These are phyloP conservation scores for Drosophila azteca DNA, from an alignment of 1,140 invertebrate genomes.

Conservation along the genomic window DNA sequence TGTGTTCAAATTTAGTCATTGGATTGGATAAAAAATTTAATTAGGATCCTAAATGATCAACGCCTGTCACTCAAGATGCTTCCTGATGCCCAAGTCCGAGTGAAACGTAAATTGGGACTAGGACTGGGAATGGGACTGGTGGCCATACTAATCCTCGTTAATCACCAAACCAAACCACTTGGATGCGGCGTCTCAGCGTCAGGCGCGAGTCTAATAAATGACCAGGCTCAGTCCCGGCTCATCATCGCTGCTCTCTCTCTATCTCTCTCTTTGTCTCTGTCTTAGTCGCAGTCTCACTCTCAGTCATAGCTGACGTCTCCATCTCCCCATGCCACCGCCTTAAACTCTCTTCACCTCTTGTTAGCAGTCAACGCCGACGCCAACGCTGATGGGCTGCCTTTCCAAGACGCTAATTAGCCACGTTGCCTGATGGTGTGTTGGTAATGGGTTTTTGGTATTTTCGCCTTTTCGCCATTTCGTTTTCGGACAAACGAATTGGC, in stretches of 20 bases:
- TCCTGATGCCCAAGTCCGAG: constrained; percentile 25
- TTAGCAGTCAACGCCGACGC: constrained; percentile 17
- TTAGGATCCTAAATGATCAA: constrained; percentile 62
- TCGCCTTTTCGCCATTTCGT: constrained; percentile 36
- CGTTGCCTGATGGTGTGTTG: constrained; percentile 54
- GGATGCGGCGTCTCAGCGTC: constrained; percentile 25
- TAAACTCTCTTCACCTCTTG: constrained; percentile 23
- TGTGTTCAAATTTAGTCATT: no score
- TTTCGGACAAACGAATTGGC: constrained; percentile 46
- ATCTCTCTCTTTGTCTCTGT: not conserved
- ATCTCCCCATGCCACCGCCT: constrained; percentile 14
- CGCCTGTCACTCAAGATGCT: constrained; percentile 47
- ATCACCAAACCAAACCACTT: constrained; percentile 44
- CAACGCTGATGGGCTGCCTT: constrained; percentile 21
- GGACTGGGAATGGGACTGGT: constrained; percentile 17
- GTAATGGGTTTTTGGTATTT: constrained; percentile 46
- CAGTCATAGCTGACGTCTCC: constrained; percentile 22
- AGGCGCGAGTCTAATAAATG: constrained; percentile 64
- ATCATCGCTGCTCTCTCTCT: constrained; percentile 12
- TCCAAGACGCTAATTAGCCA: constrained; percentile 72
- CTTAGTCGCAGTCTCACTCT: no score
- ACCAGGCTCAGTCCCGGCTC: constrained; percentile 25
- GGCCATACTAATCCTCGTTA: constrained; percentile 44
- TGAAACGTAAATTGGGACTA: not conserved
- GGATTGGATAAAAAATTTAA: constrained; percentile 63